Evolutionary conservation across 53 echinoderm and acorn worm genomes (phyloP).

Genomic region (Paelopatides confundens): DNA sequence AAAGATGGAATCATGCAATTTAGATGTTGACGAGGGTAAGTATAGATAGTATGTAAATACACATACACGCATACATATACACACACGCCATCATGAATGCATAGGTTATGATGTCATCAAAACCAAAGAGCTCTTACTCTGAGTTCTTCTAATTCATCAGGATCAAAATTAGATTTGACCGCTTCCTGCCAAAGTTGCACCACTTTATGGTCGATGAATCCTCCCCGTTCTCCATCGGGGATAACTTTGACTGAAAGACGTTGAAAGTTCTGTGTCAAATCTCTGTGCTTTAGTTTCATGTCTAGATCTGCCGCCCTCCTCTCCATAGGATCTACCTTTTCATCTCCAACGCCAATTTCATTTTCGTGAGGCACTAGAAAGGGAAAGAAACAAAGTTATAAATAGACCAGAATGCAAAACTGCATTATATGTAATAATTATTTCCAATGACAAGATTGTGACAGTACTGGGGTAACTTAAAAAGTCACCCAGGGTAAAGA

Average conservation of each 20-base stretch:
- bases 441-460: too few species aligned
- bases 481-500: too few species aligned
- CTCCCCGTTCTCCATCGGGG: slow-evolving; percentile 79
- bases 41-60: too few species aligned
- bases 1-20: too few species aligned
- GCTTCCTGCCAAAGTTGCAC: slow-evolving; percentile 91
- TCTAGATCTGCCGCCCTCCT: slow-evolving; percentile 78
- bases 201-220: slow-evolving; percentile 82
- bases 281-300: slow-evolving; percentile 85
- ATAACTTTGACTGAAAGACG: slow-evolving; percentile 70
- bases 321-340: background rate
- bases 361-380: background rate
- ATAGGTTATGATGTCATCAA: too few species aligned
- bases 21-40: too few species aligned
- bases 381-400: background rate
- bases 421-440: too few species aligned
- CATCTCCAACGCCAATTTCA: slow-evolving; percentile 12
- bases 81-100: too few species aligned
- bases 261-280: slow-evolving; percentile 78
- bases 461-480: too few species aligned
- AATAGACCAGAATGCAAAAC: too few species aligned
- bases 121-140: slow-evolving; percentile 53
- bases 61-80: too few species aligned
- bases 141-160: slow-evolving; percentile 80
- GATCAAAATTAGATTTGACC: slow-evolving; percentile 70